Conservation (phyloP, 2,113 vertebrate genomes). For the Daubentonia madagascariensis region DNA sequence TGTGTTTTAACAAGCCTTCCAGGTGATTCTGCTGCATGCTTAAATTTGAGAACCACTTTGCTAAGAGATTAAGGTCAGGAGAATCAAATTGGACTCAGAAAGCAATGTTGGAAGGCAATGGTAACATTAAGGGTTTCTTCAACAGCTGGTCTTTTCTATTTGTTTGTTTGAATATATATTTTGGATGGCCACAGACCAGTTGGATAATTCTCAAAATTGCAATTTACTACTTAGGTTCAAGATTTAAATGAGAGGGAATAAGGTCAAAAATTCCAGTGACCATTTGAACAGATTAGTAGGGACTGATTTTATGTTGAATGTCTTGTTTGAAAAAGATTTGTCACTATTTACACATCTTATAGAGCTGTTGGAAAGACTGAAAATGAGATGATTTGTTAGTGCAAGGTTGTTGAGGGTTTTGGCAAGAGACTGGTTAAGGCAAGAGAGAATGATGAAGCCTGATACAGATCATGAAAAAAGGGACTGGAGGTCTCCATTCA, state of each 20-base stretch:
- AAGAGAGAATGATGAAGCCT: background rate
- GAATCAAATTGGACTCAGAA: background rate
- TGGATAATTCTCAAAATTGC: background rate
- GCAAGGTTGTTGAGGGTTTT: background rate
- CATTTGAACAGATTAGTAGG: background rate
- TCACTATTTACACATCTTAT: background rate
- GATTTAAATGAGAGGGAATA: conserved; percentile 11
- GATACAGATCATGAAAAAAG: background rate
- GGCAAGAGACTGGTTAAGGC: background rate
- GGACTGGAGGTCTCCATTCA: background rate
- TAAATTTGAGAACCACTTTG: background rate
- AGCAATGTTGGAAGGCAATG: background rate
- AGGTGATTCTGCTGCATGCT: background rate
- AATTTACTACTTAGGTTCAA: background rate
- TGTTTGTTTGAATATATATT: background rate
- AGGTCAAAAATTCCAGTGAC: background rate
- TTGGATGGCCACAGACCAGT: background rate
- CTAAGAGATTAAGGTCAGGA: background rate
- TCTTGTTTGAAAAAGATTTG: background rate
- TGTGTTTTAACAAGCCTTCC: background rate
- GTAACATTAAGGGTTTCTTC: background rate
- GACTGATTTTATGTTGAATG: background rate
- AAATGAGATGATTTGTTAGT: background rate
- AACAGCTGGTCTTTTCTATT: background rate
- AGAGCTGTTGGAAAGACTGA: background rate